Conservation (phyloP, 1,140 invertebrate species). For the Micrasema minimum region DNA sequence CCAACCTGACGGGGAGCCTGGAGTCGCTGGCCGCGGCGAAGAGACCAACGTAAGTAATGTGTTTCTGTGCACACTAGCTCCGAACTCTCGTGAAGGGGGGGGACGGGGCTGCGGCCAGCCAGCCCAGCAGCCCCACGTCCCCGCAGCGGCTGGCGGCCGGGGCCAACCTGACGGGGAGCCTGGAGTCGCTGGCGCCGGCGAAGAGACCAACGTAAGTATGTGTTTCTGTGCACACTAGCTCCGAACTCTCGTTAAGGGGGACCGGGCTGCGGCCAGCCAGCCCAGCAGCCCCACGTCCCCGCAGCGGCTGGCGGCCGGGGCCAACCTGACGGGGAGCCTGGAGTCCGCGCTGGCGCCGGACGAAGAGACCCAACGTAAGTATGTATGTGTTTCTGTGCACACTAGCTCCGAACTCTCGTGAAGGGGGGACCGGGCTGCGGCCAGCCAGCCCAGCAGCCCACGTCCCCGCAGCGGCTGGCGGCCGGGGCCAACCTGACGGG, state of each 20-base stretch:
- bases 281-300: conserved; percentile 51
- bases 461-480: conserved; percentile 41
- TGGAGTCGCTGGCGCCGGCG: conserved; percentile 35
- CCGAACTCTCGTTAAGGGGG: too few species aligned
- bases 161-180: conserved; percentile 21
- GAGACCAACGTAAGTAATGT: conserved; percentile 35
- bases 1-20: conserved; percentile 33
- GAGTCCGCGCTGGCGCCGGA: conserved; percentile 38
- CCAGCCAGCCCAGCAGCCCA: conserved; percentile 50
- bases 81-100: conserved; percentile 27
- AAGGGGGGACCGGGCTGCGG: conserved; percentile 9
- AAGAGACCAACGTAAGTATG: conserved; percentile 35
- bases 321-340: conserved; percentile 33
- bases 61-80: conserved; percentile 46
- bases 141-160: conserved; percentile 38
- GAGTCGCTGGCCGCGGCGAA: conserved; percentile 37
- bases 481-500: conserved; percentile 4
- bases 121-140: conserved; percentile 50
- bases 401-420: conserved; percentile 44
- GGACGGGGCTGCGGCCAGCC: conserved; percentile 30
- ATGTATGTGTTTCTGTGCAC: too few species aligned
- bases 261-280: conserved; percentile 37
- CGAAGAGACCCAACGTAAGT: conserved; percentile 35
- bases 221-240: too few species aligned
- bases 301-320: conserved; percentile 33